Evolutionary conservation across 2,113 vertebrate genomes (phyloP).

Genomic region (Lophius piscatorius): DNA sequence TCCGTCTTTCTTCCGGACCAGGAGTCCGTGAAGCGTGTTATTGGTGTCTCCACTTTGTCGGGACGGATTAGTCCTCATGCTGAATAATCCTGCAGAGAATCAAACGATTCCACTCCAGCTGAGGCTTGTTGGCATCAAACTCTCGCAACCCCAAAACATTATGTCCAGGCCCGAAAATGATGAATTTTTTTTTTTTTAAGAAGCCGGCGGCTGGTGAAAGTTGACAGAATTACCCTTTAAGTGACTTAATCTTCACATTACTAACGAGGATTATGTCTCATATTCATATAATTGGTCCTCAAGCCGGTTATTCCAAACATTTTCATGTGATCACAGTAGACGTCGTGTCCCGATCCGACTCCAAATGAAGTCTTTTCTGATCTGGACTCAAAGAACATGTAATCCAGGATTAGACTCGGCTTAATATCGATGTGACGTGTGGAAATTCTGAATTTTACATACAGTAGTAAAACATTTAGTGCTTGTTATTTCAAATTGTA

Average conservation of each 20-base stretch:
- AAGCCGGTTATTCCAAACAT: slow-evolving; percentile 16
- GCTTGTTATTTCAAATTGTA: too few species aligned
- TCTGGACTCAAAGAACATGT: too few species aligned
- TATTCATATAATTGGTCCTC: slow-evolving; percentile 15
- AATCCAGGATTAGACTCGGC: too few species aligned
- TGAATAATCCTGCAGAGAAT: not conserved
- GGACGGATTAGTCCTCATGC: not conserved
- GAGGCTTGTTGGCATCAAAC: not conserved
- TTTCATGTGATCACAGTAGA: slow-evolving; percentile 44
- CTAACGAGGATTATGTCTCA: slow-evolving; percentile 39
- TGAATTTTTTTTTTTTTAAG: not conserved
- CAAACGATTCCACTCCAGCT: not conserved
- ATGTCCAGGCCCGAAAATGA: too few species aligned
- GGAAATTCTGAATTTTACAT: too few species aligned
- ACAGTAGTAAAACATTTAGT: too few species aligned
- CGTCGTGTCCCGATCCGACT: too few species aligned
- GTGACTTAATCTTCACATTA: slow-evolving; percentile 17
- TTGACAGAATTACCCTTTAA: not conserved
- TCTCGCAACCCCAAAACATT: too few species aligned
- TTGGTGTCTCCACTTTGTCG: slow-evolving; percentile 10
- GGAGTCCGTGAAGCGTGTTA: slow-evolving; percentile 25
- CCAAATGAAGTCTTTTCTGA: too few species aligned
- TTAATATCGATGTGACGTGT: too few species aligned
- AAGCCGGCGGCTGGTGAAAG: not conserved
- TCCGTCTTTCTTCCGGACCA: not conserved